A percentile compares a stretch with the other conserved stretches of the same genome.
phyloP scores from a whole-genome alignment of 1,140 invertebrate species.

The Diabrotica virgifera region DNA sequence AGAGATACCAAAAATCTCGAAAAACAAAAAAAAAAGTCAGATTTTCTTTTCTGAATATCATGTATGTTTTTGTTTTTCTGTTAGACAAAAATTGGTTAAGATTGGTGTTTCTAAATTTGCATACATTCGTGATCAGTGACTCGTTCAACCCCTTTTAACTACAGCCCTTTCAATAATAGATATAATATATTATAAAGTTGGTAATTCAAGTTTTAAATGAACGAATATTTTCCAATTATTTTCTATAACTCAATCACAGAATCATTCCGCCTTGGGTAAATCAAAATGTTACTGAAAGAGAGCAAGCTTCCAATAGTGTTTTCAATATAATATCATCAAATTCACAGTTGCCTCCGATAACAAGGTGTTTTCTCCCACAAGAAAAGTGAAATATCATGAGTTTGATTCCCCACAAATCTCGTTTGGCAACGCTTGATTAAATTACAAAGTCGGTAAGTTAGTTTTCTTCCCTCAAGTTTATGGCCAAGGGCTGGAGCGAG shows the following conservation, averaged over 20 bases:
- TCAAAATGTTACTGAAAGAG: neutral
- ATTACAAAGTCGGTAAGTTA: slow-evolving; percentile 18
- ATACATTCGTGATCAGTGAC: too few species aligned
- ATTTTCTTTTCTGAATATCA: too few species aligned
- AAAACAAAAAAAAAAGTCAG: too few species aligned
- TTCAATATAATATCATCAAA: neutral
- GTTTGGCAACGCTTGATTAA: slow-evolving; percentile 11
- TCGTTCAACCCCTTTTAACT: too few species aligned
- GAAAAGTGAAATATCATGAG: slow-evolving; percentile 12
- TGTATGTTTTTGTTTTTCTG: too few species aligned
- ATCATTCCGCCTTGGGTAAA: neutral
- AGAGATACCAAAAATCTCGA: too few species aligned
- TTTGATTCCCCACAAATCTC: slow-evolving; percentile 12
- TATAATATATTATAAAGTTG: too few species aligned
- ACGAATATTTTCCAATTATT: neutral
- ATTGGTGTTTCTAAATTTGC: too few species aligned
- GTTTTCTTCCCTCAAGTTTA: slow-evolving; percentile 17
- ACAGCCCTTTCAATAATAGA: too few species aligned
- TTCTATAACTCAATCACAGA: neutral
- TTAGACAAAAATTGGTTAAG: too few species aligned
- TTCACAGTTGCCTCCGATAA: neutral
- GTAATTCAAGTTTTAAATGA: too few species aligned
- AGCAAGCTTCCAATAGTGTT: neutral
- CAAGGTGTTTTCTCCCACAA: neutral
- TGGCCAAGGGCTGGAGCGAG: neutral